phyloP scores from a whole-genome alignment of 2,797 vertebrate genomes.

The Protosalanx chinensis region DNA sequence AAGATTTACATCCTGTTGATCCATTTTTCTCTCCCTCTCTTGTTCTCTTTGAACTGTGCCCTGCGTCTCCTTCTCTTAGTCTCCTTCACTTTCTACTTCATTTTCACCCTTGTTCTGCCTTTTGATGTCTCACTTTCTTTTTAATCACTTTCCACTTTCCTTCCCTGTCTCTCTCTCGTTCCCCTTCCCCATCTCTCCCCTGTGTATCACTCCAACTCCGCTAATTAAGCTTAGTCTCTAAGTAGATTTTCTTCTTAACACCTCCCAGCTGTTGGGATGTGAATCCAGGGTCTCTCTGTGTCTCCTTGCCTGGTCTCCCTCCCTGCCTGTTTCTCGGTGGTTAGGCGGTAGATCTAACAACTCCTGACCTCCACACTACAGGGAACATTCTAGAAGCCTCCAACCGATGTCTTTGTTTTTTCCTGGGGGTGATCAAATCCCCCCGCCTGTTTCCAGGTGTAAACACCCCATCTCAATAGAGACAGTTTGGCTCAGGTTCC shows the following conservation, averaged over 20 bases:
- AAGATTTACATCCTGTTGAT: conserved; percentile 10
- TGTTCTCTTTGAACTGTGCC: conserved; percentile 1
- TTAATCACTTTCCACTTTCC: background rate
- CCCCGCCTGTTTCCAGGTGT: conserved; percentile 33
- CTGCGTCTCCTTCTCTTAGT: background rate
- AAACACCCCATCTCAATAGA: conserved; percentile 31
- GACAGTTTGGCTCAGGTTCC: conserved; percentile 39
- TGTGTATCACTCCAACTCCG: no score
- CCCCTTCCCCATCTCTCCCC: no score
- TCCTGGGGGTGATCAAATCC: conserved; percentile 16
- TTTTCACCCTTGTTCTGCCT: no score
- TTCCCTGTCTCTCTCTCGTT: background rate
- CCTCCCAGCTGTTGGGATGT: no score
- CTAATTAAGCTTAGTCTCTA: no score
- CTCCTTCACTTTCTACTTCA: background rate
- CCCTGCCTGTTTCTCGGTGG: conserved; percentile 21
- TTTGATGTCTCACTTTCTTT: background rate
- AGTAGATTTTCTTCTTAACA: no score
- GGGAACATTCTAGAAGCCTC: conserved; percentile 32
- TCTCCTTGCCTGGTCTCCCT: conserved; percentile 11
- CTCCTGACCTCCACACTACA: conserved; percentile 55
- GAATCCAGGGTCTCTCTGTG: background rate
- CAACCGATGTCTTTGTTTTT: conserved; percentile 5
- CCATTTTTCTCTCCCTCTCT: conserved; percentile 21
- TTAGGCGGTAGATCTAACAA: no score